Percentiles rank a stretch among this genome's conserved stretches.
Conservation (phyloP, 1,140 invertebrate species). For the Doryteuthis pealeii region DNA sequence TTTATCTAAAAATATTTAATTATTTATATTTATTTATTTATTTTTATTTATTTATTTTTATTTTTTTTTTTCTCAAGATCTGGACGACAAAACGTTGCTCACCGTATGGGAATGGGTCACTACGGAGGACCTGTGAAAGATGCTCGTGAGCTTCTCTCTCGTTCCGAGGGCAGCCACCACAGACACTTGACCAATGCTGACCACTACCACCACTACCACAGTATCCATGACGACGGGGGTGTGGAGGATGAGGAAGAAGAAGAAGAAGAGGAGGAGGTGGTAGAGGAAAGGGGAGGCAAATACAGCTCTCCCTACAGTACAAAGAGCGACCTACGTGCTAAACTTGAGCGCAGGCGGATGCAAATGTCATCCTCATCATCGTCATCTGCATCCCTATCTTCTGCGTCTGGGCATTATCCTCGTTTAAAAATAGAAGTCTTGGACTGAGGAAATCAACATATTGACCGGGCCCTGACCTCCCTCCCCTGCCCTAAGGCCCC, state of each 20-base stretch:
- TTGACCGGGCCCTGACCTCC: background rate
- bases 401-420: constrained; percentile 15
- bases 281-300: background rate
- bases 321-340: constrained; percentile 22
- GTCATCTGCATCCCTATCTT: background rate
- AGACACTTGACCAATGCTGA: background rate
- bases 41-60: no score
- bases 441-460: no score
- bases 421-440: constrained; percentile 25
- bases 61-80: no score
- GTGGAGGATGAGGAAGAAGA: constrained; percentile 18
- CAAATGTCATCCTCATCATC: background rate
- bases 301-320: background rate
- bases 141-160: background rate
- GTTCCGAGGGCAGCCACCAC: background rate
- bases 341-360: constrained; percentile 13
- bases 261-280: constrained; percentile 8
- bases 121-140: background rate
- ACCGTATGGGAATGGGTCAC: no score
- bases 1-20: no score
- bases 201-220: background rate
- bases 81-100: no score
- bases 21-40: no score
- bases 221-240: background rate
- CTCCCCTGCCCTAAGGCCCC: background rate